Evolutionary conservation across 2,888 invertebrate species (phyloP).

Genomic region (Cephus nigrinus): DNA sequence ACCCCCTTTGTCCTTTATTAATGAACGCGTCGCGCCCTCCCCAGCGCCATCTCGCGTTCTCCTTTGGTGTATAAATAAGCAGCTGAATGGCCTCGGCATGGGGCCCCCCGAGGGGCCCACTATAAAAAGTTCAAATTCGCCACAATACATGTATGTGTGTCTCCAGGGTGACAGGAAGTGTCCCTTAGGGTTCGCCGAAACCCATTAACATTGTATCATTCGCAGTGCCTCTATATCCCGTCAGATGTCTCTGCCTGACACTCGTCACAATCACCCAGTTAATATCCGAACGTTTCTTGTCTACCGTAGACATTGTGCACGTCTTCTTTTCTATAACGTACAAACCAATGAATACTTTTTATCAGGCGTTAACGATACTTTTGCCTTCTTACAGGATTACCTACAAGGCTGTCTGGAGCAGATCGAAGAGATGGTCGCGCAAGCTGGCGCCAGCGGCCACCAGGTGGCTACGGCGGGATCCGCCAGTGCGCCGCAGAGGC

Average conservation of each 20-base stretch:
- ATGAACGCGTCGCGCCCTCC: conserved; percentile 1
- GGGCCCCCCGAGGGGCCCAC: conserved; percentile 37
- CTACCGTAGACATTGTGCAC: background rate
- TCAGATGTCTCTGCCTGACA: background rate
- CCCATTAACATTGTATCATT: background rate
- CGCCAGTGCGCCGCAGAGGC: conserved; percentile 41
- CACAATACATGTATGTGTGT: background rate
- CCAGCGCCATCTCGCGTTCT: background rate
- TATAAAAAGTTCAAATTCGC: conserved; percentile 24
- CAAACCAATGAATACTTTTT: conserved; percentile 5
- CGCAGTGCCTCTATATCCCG: background rate
- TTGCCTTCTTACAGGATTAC: conserved; percentile 75
- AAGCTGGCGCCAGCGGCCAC: conserved; percentile 52
- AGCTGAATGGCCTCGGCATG: conserved; percentile 50
- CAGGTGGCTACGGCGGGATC: conserved; percentile 45
- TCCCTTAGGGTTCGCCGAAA: background rate
- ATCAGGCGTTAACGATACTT: background rate
- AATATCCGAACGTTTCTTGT: no score
- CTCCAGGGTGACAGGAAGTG: background rate
- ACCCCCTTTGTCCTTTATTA: conserved; percentile 2
- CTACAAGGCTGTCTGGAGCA: conserved; percentile 82
- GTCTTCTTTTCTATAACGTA: background rate
- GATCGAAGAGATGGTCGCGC: conserved; percentile 82
- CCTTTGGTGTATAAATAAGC: conserved; percentile 41
- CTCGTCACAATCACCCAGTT: no score